Evolutionary conservation across 2,888 invertebrate species (phyloP).

Genomic region (Gari tellinella): DNA sequence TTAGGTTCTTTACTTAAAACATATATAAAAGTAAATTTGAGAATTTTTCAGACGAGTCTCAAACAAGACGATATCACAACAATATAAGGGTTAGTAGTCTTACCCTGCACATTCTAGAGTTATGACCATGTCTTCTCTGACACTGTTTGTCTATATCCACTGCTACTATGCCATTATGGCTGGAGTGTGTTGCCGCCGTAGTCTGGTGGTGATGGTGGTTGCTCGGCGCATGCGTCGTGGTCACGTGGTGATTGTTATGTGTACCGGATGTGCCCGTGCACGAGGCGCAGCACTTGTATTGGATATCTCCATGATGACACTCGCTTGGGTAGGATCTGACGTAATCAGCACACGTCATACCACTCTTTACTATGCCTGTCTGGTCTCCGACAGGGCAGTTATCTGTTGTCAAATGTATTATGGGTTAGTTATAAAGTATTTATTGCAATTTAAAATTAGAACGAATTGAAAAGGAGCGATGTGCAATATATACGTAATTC

Average conservation of each 20-base stretch:
- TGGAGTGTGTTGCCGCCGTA: not conserved
- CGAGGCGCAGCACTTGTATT: constrained; percentile 38
- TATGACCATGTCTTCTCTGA: constrained; percentile 33
- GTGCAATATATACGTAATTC: too few relatives aligned
- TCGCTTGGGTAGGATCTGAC: constrained; percentile 13
- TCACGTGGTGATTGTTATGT: too few relatives aligned
- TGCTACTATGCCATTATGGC: not conserved
- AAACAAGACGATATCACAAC: too few relatives aligned
- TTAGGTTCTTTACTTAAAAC: too few relatives aligned
- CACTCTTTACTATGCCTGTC: constrained; percentile 39
- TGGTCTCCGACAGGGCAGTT: constrained; percentile 47
- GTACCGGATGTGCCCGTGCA: constrained; percentile 10
- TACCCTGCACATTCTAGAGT: constrained; percentile 53
- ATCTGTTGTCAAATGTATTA: constrained; percentile 4
- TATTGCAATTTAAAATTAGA: too few relatives aligned
- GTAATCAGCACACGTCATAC: constrained; percentile 41
- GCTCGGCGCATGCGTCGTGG: not conserved
- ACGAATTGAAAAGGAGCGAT: too few relatives aligned
- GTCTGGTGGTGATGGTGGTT: not conserved
- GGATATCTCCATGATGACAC: constrained; percentile 24
- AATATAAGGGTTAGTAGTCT: not conserved
- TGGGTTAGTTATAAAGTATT: too few relatives aligned
- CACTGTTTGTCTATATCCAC: constrained; percentile 47
- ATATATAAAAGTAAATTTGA: too few relatives aligned
- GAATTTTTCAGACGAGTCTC: too few relatives aligned